Evolutionary conservation across 1,140 invertebrate genomes (phyloP).

Genomic region (Onthophagus taurus): DNA sequence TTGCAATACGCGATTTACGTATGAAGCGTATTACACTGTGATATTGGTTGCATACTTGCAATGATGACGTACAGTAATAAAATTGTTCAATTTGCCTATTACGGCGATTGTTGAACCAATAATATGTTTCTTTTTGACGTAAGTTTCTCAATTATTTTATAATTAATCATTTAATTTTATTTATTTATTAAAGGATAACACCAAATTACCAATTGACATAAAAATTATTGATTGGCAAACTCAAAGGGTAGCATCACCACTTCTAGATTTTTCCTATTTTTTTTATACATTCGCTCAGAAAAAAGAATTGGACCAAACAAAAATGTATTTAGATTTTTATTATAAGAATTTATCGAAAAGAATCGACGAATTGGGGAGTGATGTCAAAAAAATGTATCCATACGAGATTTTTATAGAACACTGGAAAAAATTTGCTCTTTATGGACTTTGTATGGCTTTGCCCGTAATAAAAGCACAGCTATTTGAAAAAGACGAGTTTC

Average conservation of each 20-base stretch:
- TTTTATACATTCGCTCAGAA: conserved; percentile 44
- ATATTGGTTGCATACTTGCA: too few relatives aligned
- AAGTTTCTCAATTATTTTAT: too few relatives aligned
- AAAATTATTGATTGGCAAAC: conserved; percentile 46
- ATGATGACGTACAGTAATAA: too few relatives aligned
- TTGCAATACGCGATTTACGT: too few relatives aligned
- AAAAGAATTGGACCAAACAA: conserved; percentile 39
- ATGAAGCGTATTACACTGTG: too few relatives aligned
- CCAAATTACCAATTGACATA: conserved; percentile 26
- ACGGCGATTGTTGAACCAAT: too few relatives aligned
- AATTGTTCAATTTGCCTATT: too few relatives aligned
- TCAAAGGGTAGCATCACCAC: conserved; percentile 43
- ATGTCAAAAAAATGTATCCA: conserved; percentile 40
- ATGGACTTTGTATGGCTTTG: not conserved
- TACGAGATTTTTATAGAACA: conserved; percentile 36
- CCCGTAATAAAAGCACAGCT: not conserved
- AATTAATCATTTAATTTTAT: too few relatives aligned
- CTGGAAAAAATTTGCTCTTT: conserved; percentile 25
- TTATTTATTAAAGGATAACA: too few relatives aligned
- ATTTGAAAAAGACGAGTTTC: conserved; percentile 1
- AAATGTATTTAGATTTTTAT: conserved; percentile 43
- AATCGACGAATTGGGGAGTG: conserved; percentile 29
- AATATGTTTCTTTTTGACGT: too few relatives aligned
- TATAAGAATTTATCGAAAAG: conserved; percentile 38
- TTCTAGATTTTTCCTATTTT: conserved; percentile 45